Evolutionary conservation across 2,888 invertebrate genomes (phyloP), one percentile per base, ranked within the genome.

Genomic region (Baronia brevicornis): DNA sequence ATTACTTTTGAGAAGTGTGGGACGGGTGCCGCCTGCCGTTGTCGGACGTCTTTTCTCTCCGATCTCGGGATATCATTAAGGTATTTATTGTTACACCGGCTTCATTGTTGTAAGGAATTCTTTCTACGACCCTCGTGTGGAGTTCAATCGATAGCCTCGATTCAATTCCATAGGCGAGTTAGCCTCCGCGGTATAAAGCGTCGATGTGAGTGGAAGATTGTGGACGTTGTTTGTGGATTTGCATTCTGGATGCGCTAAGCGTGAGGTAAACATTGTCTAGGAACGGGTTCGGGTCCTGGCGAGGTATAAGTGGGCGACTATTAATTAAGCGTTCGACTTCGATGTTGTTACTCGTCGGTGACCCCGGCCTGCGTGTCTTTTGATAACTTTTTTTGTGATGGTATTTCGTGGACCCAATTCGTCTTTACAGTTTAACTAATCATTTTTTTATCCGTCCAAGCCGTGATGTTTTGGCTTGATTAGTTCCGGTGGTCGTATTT

Each of bases 31-130:
- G 66, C 66, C 68, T 68, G 69, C 68, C 55, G 68, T 53, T 55
- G 66, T 63, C 70, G 73, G 79, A 77, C 82, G 84, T 78, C 69
- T 75, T 73, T 74, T 71, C 75, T 65, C 69, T 73, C 68, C 62
- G 73, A 71, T 78, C 82, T 74, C 69, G 70, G 82, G 84, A 82
- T 84, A 84, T 80, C 84, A 84, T 82, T 82, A 82, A 82, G 84
- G 84, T 84, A 84, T 84, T 82, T 84, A 82, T 82, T 82, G 84
- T 84, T 72, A 80, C 79, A 79, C 77, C 72, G 74, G 68, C 65
- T n/a, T 79, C 77, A 82, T 84, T 82, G 84, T 82, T 82, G 69
- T 78, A 78, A 74, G 75, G 70, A 75, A 78, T 78, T 77, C 73
- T 78, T 80, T 77, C 69, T 63, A 63, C 66, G 67, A 63, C 63